phyloP scores from a whole-genome alignment of 2,888 invertebrate genomes.

The Parthenolecanium corni region DNA sequence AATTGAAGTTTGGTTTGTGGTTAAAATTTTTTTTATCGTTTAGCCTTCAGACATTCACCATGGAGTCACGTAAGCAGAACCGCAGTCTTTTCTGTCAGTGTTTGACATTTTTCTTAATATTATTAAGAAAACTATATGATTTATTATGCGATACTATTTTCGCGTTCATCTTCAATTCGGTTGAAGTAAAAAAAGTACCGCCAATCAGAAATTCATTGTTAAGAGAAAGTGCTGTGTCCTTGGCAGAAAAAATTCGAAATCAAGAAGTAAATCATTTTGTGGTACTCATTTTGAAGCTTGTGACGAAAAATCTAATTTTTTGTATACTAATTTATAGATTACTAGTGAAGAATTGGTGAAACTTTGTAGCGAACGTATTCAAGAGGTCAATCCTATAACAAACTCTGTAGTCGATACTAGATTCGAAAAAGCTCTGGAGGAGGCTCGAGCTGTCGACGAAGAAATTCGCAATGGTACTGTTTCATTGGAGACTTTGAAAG shows the following conservation, averaged over 20 bases:
- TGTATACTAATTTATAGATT: constrained; percentile 42
- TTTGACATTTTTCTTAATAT: constrained; percentile 21
- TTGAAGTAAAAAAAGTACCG: constrained; percentile 37
- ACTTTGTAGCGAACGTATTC: constrained; percentile 64
- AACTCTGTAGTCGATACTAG: constrained; percentile 77
- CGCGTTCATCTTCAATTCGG: constrained; percentile 31
- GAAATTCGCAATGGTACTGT: constrained; percentile 49
- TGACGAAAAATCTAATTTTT: too few species aligned
- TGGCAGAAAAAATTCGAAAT: constrained; percentile 56
- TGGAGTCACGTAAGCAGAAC: background rate
- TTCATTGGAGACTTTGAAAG: constrained; percentile 50
- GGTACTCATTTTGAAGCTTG: too few species aligned
- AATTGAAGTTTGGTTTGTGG: too few species aligned
- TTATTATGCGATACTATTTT: constrained; percentile 33
- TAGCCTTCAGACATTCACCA: background rate
- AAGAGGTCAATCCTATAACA: constrained; percentile 58
- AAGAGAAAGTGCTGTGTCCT: constrained; percentile 51
- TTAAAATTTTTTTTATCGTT: too few species aligned
- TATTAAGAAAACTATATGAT: constrained; percentile 31
- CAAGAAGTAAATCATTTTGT: constrained; percentile 33
- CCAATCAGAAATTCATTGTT: constrained; percentile 41
- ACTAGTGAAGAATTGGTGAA: constrained; percentile 57
- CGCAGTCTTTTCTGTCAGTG: constrained; percentile 15
- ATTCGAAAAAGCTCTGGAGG: constrained; percentile 62
- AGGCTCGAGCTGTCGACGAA: constrained; percentile 62